Base-by-base conservation (phyloP, 2,113 vertebrate species). In the Cyprinodon brontotheroides region DNA sequence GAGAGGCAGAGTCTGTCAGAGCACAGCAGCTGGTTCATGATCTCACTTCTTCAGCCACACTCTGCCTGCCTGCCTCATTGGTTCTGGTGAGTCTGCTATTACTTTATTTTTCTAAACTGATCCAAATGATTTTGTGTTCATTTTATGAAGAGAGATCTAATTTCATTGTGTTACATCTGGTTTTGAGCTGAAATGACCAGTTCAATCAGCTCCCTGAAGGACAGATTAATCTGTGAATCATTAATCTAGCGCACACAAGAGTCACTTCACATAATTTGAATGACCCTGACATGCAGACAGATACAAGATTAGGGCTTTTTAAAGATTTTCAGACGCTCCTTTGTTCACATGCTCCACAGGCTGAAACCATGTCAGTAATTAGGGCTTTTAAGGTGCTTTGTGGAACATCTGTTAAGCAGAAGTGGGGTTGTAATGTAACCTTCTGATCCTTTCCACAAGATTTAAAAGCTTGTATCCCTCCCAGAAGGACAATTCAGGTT, bases 71-170 rank as follows among this genome's bases (percentile, higher is more conserved):
- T 10, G 11, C 37, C 65, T 5, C 61, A 53, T 10, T 61, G 0
- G 62, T 50, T 8, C 11, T 43, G 85, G 86, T 87, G 77, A 87
- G 86, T 87, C 41, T 29, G 62, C 39, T 41, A 29, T 29, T 63
- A 13, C 11, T 72, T 4, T 22, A 22, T 22, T 0, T 11, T 6
- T 0, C 10, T 15, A 47, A 13, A 47, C 41, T 20, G 29, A 70
- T 22, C 57, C 22, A 50, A 36, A n/a, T 5, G 29, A 39, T 38
- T n/a, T 40, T 10, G 13, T 39, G 37, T 11, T 39, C n/a, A n/a
- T 41, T 29, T 1, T 41, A 12, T 43, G 68, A n/a, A 70, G 53
- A 53, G 1, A 0, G 36, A 36, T 22, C 38, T 1, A 60, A 36
- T 37, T 67, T 61, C 17, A 37, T 9, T 17, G 14, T 38, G 50